Evolutionary conservation across 2,113 vertebrate genomes (phyloP).

Genomic region (Lampris incognitus): DNA sequence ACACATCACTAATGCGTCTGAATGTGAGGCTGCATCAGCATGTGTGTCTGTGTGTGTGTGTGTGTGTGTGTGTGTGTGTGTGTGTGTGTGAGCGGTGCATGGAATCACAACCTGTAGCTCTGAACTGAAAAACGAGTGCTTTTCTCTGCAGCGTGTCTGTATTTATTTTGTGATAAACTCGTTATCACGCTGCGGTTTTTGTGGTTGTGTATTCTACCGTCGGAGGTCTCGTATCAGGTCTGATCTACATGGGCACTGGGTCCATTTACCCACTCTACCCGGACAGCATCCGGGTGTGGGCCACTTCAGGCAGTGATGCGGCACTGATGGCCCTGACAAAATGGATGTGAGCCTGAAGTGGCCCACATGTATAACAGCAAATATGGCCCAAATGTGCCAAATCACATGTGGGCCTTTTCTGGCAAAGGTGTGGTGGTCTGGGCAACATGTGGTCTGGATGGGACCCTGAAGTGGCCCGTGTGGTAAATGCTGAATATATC

Average conservation of each 20-base stretch:
- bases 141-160: constrained; percentile 53
- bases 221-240: constrained; percentile 24
- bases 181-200: constrained; percentile 30
- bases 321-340: no score
- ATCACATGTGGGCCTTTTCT: no score
- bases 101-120: constrained; percentile 42
- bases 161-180: constrained; percentile 78
- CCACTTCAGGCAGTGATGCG: no score
- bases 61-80: constrained; percentile 9
- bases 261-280: constrained; percentile 31
- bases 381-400: no score
- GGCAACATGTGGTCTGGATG: no score
- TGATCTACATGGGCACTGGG: constrained; percentile 26
- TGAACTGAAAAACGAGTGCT: constrained; percentile 19
- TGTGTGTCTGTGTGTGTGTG: constrained; percentile 18
- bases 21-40: constrained; percentile 1
- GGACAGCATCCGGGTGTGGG: no score
- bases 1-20: constrained; percentile 3
- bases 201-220: constrained; percentile 29
- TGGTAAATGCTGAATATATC: no score
- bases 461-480: no score
- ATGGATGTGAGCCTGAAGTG: no score
- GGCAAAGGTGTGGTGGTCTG: no score
- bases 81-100: constrained; percentile 40
- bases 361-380: no score